Base-by-base conservation (phyloP, 30 jellyfish, hydroid and myxozoan species). In the Catostylus mosaicus region DNA sequence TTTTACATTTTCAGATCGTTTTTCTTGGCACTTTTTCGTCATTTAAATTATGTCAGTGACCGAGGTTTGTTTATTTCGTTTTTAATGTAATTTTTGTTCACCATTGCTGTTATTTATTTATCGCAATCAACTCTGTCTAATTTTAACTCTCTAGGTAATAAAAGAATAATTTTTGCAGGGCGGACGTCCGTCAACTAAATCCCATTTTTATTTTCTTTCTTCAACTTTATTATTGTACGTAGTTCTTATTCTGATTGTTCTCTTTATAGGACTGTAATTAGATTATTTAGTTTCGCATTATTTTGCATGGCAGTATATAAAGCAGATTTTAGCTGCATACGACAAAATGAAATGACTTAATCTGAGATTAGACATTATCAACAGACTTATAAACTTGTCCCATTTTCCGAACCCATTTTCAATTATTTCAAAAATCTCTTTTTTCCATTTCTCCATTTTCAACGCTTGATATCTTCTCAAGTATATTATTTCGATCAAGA, bases 21-120 rank as follows among this genome's bases (percentile, higher is more conserved):
- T 60, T 94, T 94, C 63, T 80, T 94, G 86, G 99, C 99, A 19
- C 78, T 94, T 68, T 94, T 87, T 80, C 99, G 99, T 27, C 99
- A 94, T 75, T 38, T 94, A 67, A 71, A 40, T 20, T 78, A 50
- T 67, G 76, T 94, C 31, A 97, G 92, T 0, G 89, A 85, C 50
- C 77, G 95, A 79, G 99, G 99, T 94, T 77, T 34, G 78, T 48
- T 7, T 46, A 38, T 38, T 23, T 7, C 19, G n/a, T 26, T 4
- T 19, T 27, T 4, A 52, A 4, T 16, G 23, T 6, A 52, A 6
- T 4, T 1, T 4, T 9, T 23, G 71, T 26, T 4, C 20, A 23
- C 14, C 5, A 50, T 50, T 50, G 2, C 20, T 50, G 2, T 50
- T 50, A 27, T 10, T 4, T 50, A 10, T 50, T 9, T 18, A 5